Evolutionary conservation across 2,113 vertebrate genomes (phyloP).

Genomic region (Etheostoma cragini): DNA sequence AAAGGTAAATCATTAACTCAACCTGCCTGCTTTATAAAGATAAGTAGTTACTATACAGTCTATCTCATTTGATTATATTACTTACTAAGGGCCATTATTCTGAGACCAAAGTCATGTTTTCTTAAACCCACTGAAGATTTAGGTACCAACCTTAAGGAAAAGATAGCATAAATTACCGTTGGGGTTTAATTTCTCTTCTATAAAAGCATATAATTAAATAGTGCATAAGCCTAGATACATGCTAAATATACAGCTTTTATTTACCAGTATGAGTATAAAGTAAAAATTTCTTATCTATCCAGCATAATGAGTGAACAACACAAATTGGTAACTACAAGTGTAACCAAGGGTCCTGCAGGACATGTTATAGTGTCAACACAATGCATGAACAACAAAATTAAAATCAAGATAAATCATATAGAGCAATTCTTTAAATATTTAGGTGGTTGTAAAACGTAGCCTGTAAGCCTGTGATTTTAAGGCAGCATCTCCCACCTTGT

Average conservation of each 20-base stretch:
- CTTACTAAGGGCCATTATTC: neutral
- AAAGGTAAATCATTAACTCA: constrained; percentile 64
- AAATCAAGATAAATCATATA: neutral
- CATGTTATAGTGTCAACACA: neutral
- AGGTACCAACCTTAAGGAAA: neutral
- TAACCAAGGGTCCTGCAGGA: neutral
- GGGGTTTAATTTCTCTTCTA: neutral
- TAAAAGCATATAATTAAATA: neutral
- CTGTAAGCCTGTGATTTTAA: neutral
- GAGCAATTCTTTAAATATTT: no score
- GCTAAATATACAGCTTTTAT: no score
- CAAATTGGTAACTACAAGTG: neutral
- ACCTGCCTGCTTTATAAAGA: constrained; percentile 4
- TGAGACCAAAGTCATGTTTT: neutral
- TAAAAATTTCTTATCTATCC: neutral
- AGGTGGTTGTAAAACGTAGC: neutral
- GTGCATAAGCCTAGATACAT: neutral
- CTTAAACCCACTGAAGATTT: neutral
- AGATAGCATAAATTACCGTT: neutral
- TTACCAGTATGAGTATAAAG: no score
- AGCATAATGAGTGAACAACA: neutral
- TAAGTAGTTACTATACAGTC: neutral
- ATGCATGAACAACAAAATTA: neutral
- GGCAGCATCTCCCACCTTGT: constrained; percentile 54
- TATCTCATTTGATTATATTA: neutral